Percentiles rank a stretch among this genome's conserved stretches.
Evolutionary conservation across 2,797 vertebrate species (phyloP).

Genomic region (Danio tinwini): DNA sequence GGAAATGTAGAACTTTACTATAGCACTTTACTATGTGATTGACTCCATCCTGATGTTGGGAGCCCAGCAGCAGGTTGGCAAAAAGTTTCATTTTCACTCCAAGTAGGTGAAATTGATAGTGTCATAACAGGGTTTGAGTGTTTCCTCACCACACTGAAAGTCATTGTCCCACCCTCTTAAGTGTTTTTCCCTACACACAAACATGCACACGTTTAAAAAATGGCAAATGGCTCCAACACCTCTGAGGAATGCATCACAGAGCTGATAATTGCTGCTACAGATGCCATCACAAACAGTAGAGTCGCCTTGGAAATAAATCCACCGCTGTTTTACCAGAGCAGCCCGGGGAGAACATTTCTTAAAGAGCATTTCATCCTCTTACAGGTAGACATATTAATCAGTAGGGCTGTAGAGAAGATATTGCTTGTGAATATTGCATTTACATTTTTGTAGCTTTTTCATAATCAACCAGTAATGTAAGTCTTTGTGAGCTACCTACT

Average conservation of each 20-base stretch:
- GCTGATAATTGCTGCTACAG: constrained; percentile 31
- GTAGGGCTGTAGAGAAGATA: not conserved
- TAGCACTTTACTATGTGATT: constrained; percentile 13
- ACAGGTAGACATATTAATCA: constrained; percentile 1
- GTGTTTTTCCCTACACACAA: constrained; percentile 15
- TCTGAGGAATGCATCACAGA: constrained; percentile 28
- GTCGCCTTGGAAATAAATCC: not conserved
- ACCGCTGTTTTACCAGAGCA: not conserved
- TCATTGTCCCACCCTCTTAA: constrained; percentile 2
- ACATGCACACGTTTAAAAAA: constrained; percentile 12
- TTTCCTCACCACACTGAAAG: constrained; percentile 24
- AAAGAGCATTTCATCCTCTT: constrained; percentile 2
- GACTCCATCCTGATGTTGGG: constrained; percentile 32
- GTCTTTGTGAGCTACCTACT: not conserved
- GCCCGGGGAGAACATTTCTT: constrained; percentile 1
- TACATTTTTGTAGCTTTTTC: not conserved
- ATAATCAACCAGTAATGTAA: not conserved
- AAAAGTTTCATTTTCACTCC: constrained; percentile 39
- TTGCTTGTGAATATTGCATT: not conserved
- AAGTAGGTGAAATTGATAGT: constrained; percentile 29
- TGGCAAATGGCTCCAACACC: not conserved
- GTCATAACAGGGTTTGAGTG: constrained; percentile 16
- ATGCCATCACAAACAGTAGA: constrained; percentile 2
- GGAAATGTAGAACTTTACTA: constrained; percentile 2
- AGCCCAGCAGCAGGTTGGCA: constrained; percentile 4